These are phyloP conservation scores for Drosophila micromelanica DNA, from an alignment of 1,140 invertebrate genomes.

Conservation along the genomic window DNA sequence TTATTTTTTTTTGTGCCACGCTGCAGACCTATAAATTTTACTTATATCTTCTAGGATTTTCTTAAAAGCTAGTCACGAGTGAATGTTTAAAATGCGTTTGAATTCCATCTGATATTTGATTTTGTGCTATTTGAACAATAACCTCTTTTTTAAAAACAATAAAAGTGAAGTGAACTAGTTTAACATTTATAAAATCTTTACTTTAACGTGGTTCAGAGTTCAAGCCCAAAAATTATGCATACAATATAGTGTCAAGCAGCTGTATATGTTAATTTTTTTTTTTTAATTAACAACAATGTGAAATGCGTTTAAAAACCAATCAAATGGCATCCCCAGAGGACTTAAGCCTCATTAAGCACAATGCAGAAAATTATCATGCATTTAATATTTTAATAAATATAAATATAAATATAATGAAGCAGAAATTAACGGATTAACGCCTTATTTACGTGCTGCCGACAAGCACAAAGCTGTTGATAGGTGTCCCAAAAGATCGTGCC, in stretches of 20 bases:
- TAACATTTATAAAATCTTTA: no score
- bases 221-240: no score
- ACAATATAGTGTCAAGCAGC: not conserved
- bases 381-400: conserved; percentile 28
- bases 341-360: conserved; percentile 31
- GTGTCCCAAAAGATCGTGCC: conserved; percentile 2
- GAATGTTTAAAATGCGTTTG: not conserved
- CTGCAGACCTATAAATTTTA: conserved; percentile 4
- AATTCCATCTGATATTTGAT: not conserved
- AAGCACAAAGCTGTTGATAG: conserved; percentile 25
- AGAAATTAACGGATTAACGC: conserved; percentile 43
- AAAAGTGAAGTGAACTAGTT: no score
- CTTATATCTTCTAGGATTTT: conserved; percentile 10
- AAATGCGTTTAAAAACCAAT: not conserved
- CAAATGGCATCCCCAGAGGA: conserved; percentile 1
- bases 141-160: no score
- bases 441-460: conserved; percentile 28
- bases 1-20: no score
- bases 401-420: conserved; percentile 27
- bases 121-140: not conserved
- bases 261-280: not conserved
- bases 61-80: conserved; percentile 1
- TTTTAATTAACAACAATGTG: not conserved
- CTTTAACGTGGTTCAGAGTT: no score
- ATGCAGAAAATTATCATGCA: conserved; percentile 3